A percentile compares a stretch with the other conserved stretches of the same genome.
Evolutionary conservation across 2,888 invertebrate species (phyloP).

Genomic region (Phymatocera aterrima): DNA sequence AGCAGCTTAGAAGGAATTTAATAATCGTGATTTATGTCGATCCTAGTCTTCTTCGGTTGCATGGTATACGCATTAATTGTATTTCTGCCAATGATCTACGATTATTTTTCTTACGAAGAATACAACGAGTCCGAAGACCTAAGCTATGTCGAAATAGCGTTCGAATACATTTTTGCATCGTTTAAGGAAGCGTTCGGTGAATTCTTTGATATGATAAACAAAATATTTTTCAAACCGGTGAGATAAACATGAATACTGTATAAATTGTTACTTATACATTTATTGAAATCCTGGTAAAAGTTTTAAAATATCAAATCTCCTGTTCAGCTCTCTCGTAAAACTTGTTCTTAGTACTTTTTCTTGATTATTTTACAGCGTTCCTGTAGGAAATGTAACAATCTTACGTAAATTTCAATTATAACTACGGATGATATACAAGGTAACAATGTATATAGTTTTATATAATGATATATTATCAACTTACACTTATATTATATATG

Average conservation of each 20-base stretch:
- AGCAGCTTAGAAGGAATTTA: not conserved
- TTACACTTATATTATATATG: constrained; percentile 20
- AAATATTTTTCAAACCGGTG: constrained; percentile 65
- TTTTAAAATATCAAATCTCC: no score
- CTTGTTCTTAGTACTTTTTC: constrained; percentile 38
- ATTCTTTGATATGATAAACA: constrained; percentile 58
- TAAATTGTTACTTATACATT: not conserved
- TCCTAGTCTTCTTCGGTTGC: constrained; percentile 63
- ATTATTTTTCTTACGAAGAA: constrained; percentile 64
- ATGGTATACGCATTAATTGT: constrained; percentile 63
- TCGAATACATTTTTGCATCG: constrained; percentile 65
- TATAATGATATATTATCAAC: constrained; percentile 18
- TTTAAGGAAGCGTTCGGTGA: constrained; percentile 66
- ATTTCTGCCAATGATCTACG: constrained; percentile 64
- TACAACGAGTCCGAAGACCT: constrained; percentile 62
- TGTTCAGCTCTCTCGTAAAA: not conserved
- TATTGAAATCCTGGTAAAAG: no score
- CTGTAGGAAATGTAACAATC: constrained; percentile 62
- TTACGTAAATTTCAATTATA: constrained; percentile 48
- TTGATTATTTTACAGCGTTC: constrained; percentile 61
- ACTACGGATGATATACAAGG: constrained; percentile 24
- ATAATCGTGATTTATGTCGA: not conserved
- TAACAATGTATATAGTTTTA: constrained; percentile 10
- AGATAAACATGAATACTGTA: constrained; percentile 53
- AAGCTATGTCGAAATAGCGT: constrained; percentile 60